phyloP scores from a whole-genome alignment of 2,797 vertebrate genomes.

The Borostomias antarcticus region DNA sequence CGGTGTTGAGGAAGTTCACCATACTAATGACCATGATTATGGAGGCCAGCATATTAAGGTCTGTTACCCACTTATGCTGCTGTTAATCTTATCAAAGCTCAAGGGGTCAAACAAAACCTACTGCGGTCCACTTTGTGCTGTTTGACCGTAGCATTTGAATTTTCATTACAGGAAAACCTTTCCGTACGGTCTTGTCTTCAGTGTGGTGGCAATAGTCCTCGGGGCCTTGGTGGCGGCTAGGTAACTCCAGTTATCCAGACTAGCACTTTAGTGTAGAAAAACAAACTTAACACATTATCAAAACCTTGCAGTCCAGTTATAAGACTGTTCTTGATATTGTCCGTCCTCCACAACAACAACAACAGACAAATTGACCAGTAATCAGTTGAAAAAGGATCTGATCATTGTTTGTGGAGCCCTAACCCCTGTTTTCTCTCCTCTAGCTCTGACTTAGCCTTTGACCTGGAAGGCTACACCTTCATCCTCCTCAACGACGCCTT shows the following conservation, averaged over 20 bases:
- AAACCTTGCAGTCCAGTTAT: too few relatives aligned
- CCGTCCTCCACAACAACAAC: too few relatives aligned
- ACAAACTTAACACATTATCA: too few relatives aligned
- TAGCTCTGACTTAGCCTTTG: constrained; percentile 92
- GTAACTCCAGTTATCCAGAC: constrained; percentile 65
- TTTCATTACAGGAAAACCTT: constrained; percentile 67
- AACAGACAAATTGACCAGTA: too few relatives aligned
- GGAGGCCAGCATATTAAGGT: constrained; percentile 87
- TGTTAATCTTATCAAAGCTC: neutral
- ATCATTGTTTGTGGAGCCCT: too few relatives aligned
- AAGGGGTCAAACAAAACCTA: neutral
- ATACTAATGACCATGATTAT: constrained; percentile 90
- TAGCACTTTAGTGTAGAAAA: too few relatives aligned
- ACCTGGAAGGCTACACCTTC: constrained; percentile 82
- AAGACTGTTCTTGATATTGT: too few relatives aligned
- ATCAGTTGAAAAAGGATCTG: too few relatives aligned
- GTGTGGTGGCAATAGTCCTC: constrained; percentile 74
- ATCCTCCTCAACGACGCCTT: constrained; percentile 91
- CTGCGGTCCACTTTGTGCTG: neutral
- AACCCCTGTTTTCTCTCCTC: constrained; percentile 22
- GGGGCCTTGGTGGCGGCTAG: constrained; percentile 90
- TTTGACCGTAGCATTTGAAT: neutral
- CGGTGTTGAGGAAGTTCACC: constrained; percentile 92
- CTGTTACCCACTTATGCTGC: constrained; percentile 13
- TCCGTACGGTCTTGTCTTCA: constrained; percentile 60